These are phyloP conservation scores for Polydrusus tereticollis DNA, from an alignment of 2,888 invertebrate species.

Conservation along the genomic window DNA sequence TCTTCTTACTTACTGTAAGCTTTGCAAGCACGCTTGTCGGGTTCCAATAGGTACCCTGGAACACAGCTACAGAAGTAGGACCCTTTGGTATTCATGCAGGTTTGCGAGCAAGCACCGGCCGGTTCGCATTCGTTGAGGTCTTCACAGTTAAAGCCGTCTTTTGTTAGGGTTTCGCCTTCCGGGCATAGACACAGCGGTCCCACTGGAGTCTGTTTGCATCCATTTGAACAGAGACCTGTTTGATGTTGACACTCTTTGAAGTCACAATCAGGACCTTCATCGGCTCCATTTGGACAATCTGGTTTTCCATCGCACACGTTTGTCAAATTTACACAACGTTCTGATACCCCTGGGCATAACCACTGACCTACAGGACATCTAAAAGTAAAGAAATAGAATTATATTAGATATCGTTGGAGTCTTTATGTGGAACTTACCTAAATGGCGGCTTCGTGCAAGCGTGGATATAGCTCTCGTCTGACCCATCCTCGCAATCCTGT, in stretches of 20 bases:
- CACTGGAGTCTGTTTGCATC: slow-evolving; percentile 86
- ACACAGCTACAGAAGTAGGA: slow-evolving; percentile 91
- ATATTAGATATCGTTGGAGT: neutral
- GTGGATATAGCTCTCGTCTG: slow-evolving; percentile 86
- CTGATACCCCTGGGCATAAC: slow-evolving; percentile 87
- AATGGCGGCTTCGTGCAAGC: slow-evolving; percentile 85
- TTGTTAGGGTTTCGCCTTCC: slow-evolving; percentile 82
- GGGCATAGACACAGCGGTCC: slow-evolving; percentile 95
- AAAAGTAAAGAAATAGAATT: neutral
- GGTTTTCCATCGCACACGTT: slow-evolving; percentile 88
- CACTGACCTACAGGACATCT: slow-evolving; percentile 82
- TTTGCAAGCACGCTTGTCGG: slow-evolving; percentile 91
- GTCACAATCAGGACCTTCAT: slow-evolving; percentile 94
- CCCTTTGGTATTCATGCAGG: slow-evolving; percentile 90
- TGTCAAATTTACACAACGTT: slow-evolving; percentile 87
- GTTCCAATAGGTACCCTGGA: slow-evolving; percentile 84
- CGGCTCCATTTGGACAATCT: slow-evolving; percentile 94
- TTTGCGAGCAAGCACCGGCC: slow-evolving; percentile 91
- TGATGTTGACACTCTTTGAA: slow-evolving; percentile 84
- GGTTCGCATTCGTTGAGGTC: slow-evolving; percentile 92
- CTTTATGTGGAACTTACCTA: slow-evolving; percentile 63
- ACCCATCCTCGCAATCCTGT: slow-evolving; percentile 93
- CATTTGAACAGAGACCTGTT: slow-evolving; percentile 83
- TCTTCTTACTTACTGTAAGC: slow-evolving; percentile 77
- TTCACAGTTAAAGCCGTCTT: slow-evolving; percentile 78